phyloP scores from a whole-genome alignment of 2,888 invertebrate genomes.

The Bombylius major region DNA sequence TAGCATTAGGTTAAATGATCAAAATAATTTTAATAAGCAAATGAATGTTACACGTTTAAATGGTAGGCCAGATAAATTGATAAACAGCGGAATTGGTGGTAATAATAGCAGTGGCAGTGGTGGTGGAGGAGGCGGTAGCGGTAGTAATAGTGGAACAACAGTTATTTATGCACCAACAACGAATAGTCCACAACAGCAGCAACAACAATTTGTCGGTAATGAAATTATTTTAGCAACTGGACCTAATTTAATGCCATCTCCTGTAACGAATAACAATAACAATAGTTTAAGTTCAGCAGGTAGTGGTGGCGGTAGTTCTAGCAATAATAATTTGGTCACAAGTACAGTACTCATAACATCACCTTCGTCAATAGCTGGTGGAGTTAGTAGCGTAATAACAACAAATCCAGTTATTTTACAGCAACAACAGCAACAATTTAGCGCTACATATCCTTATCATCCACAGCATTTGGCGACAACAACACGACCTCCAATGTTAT shows the following conservation, averaged over 20 bases:
- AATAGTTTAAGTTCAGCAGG: slow-evolving; percentile 11
- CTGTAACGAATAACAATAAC: slow-evolving; percentile 13
- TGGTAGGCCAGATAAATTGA: slow-evolving; percentile 26
- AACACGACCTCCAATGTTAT: slow-evolving; percentile 25
- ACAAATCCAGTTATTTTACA: slow-evolving; percentile 22
- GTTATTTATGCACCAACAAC: slow-evolving; percentile 14
- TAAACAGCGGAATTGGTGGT: slow-evolving; percentile 11
- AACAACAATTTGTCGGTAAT: slow-evolving; percentile 15
- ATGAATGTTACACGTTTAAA: slow-evolving; percentile 29
- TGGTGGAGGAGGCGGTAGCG: slow-evolving; percentile 17
- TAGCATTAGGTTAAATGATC: slow-evolving; percentile 16
- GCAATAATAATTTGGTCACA: slow-evolving; percentile 15
- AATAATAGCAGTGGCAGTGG: slow-evolving; percentile 15
- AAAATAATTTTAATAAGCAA: slow-evolving; percentile 29
- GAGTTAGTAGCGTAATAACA: slow-evolving; percentile 23
- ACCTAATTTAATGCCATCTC: slow-evolving; percentile 16
- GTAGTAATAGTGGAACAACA: slow-evolving; percentile 2
- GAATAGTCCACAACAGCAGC: slow-evolving; percentile 16
- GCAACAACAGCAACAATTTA: slow-evolving; percentile 23
- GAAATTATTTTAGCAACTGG: slow-evolving; percentile 15
- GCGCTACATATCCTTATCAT: slow-evolving; percentile 30
- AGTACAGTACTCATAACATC: slow-evolving; percentile 27
- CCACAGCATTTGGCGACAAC: slow-evolving; percentile 23
- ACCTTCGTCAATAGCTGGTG: slow-evolving; percentile 21
- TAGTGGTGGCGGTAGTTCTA: slow-evolving; percentile 9